Evolutionary conservation across 1,140 invertebrate genomes (phyloP).

Genomic region (Elysia chlorotica): DNA sequence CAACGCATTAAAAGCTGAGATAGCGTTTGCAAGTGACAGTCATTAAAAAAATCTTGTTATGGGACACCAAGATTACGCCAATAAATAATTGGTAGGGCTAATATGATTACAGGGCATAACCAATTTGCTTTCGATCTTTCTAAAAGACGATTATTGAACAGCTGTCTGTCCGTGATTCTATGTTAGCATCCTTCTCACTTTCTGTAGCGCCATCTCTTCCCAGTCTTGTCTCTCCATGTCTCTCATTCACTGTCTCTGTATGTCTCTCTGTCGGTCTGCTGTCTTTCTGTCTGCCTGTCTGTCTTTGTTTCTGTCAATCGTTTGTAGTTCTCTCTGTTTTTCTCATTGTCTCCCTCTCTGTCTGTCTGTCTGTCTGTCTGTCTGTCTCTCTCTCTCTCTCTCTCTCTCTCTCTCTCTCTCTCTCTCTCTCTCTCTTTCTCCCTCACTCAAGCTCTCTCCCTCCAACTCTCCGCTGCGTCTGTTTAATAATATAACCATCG

Average conservation of each 20-base stretch:
- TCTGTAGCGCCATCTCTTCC: neutral
- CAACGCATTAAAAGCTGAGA: too few species aligned
- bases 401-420: conserved; percentile 21
- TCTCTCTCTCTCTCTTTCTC: conserved; percentile 17
- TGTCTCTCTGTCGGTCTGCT: neutral
- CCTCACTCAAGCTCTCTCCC: too few species aligned
- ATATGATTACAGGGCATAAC: too few species aligned
- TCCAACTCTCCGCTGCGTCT: too few species aligned
- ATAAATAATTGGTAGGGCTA: too few species aligned
- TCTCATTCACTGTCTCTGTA: neutral
- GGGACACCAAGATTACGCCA: too few species aligned
- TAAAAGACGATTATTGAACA: too few species aligned
- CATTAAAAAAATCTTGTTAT: too few species aligned
- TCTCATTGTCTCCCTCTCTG: neutral
- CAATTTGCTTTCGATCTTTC: too few species aligned
- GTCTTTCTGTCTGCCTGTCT: neutral
- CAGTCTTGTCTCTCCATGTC: neutral
- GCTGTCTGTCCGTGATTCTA: neutral
- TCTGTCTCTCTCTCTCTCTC: conserved; percentile 7
- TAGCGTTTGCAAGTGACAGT: too few species aligned
- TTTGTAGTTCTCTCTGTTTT: neutral
- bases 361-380: neutral
- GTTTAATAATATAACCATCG: too few species aligned
- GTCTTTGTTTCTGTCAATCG: neutral
- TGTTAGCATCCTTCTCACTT: neutral